phyloP scores from a whole-genome alignment of 92 coral and sea anemone species.

The Siderastrea radians region DNA sequence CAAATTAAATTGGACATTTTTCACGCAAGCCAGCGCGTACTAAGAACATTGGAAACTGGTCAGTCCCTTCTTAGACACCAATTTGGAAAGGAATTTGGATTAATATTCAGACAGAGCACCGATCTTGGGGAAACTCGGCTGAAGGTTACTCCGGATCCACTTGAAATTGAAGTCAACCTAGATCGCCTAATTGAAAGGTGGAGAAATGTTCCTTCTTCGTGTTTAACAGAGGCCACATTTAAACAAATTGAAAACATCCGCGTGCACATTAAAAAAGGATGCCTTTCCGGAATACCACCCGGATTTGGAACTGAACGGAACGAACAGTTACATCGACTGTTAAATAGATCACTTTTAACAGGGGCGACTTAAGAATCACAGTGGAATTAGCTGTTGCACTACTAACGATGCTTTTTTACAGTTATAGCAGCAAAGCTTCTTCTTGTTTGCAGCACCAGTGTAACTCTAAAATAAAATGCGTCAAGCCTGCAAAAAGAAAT shows the following conservation, averaged over 20 bases:
- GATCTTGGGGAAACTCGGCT: conserved; percentile 37
- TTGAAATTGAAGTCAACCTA: too few relatives aligned
- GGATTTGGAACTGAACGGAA: conserved; percentile 59
- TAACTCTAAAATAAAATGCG: conserved; percentile 24
- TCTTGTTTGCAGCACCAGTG: conserved; percentile 15
- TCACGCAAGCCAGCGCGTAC: conserved; percentile 38
- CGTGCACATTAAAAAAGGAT: conserved; percentile 56
- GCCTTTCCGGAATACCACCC: conserved; percentile 52
- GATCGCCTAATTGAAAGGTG: too few relatives aligned
- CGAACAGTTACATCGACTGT: conserved; percentile 37
- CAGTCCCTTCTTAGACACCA: conserved; percentile 1
- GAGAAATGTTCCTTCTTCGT: too few relatives aligned
- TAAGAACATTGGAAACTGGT: conserved; percentile 31
- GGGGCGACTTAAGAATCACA: conserved; percentile 45
- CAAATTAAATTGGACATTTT: conserved; percentile 9
- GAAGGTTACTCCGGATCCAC: conserved; percentile 23
- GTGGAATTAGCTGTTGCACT: conserved; percentile 45
- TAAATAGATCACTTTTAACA: conserved; percentile 41
- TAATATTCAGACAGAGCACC: background rate
- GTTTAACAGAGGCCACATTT: too few relatives aligned
- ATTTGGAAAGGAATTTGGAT: conserved; percentile 6
- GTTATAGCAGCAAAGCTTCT: conserved; percentile 28
- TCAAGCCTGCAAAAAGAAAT: conserved; percentile 16
- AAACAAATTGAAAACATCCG: too few relatives aligned
- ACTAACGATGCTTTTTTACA: conserved; percentile 20